Evolutionary conservation across 92 coral and sea anemone species (phyloP).

Genomic region (Epizoanthus illoricatus): DNA sequence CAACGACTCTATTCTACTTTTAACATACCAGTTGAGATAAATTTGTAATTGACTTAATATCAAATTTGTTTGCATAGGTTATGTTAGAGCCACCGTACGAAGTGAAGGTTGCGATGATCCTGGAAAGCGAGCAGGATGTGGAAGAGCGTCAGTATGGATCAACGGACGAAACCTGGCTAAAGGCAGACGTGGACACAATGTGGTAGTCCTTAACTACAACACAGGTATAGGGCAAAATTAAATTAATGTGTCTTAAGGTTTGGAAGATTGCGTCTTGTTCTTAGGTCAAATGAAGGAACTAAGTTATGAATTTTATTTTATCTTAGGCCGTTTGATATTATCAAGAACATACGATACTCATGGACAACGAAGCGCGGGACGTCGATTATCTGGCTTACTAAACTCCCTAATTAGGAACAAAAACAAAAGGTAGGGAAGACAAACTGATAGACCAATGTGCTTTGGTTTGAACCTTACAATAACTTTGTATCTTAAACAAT

Average conservation of each 20-base stretch:
- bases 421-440: not conserved
- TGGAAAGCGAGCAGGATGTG: slow-evolving; percentile 44
- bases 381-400: slow-evolving; percentile 9
- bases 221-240: slow-evolving; percentile 31
- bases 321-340: slow-evolving; percentile 11
- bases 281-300: not conserved
- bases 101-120: slow-evolving; percentile 56
- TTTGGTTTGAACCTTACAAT: no score
- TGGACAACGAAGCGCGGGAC: slow-evolving; percentile 7
- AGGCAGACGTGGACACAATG: slow-evolving; percentile 44
- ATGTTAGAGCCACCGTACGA: slow-evolving; percentile 32
- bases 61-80: not conserved
- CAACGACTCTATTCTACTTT: not conserved
- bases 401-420: slow-evolving; percentile 9
- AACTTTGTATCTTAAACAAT: no score
- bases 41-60: no score
- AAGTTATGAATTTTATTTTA: not conserved
- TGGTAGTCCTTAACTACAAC: slow-evolving; percentile 39
- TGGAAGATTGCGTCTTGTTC: not conserved
- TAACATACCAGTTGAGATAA: not conserved
- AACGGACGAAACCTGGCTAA: slow-evolving; percentile 40
- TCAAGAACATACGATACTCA: slow-evolving; percentile 21
- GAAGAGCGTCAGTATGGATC: slow-evolving; percentile 38
- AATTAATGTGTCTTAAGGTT: no score
- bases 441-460: no score